Percentiles rank a stretch among this genome's conserved stretches.
Conservation (phyloP, 2,113 vertebrate genomes). For the Sinocyclocheilus anshuiensis region DNA sequence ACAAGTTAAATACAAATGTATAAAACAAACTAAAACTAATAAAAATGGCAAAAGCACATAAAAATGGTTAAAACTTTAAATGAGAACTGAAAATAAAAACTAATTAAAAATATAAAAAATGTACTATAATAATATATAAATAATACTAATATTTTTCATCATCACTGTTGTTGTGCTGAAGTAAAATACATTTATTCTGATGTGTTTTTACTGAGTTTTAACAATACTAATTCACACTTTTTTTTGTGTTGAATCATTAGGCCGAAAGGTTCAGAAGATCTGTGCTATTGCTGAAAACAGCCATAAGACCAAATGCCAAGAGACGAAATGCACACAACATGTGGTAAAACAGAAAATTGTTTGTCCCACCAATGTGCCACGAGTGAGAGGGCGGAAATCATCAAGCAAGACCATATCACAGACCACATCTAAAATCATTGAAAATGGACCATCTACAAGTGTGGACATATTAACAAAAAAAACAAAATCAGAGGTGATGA, state of each 20-base stretch:
- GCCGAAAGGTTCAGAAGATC: not conserved
- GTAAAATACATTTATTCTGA: not conserved
- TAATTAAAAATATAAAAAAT: no score
- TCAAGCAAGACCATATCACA: not conserved
- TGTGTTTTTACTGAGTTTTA: not conserved
- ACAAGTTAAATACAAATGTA: not conserved
- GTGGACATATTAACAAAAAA: not conserved
- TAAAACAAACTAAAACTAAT: not conserved
- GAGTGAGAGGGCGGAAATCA: not conserved
- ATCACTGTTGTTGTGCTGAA: not conserved
- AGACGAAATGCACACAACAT: not conserved
- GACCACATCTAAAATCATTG: not conserved
- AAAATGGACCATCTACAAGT: constrained; percentile 11
- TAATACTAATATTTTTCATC: not conserved
- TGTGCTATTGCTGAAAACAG: not conserved
- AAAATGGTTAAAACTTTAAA: no score
- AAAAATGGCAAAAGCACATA: no score
- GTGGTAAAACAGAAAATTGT: not conserved
- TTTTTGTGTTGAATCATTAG: constrained; percentile 18
- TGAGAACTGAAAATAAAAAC: not conserved
- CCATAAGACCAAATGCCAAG: not conserved
- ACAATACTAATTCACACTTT: not conserved
- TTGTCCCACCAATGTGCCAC: not conserved
- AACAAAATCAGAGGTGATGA: not conserved
- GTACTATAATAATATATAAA: not conserved